Evolutionary conservation across 2,797 vertebrate genomes (phyloP).

Genomic region (Cossypha polioptera): DNA sequence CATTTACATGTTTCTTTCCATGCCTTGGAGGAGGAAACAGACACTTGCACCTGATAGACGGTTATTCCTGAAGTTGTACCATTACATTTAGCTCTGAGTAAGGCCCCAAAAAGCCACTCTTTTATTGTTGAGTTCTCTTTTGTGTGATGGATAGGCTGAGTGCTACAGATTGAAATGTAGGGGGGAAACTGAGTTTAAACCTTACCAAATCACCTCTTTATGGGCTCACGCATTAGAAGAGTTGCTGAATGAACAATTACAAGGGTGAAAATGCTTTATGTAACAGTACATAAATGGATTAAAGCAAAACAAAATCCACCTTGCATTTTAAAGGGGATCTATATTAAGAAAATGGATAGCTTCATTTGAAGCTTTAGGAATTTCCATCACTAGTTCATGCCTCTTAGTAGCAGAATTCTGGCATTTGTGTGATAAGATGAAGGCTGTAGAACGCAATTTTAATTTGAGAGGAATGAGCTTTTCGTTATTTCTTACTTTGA

Average conservation of each 20-base stretch:
- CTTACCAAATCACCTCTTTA: neutral
- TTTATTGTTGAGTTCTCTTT: neutral
- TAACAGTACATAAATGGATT: neutral
- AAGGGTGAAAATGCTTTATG: neutral
- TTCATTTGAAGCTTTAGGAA: neutral
- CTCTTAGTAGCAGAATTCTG: constrained; percentile 11
- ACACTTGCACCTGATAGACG: neutral
- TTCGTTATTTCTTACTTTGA: constrained; percentile 44
- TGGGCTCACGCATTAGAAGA: neutral
- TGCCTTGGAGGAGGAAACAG: neutral
- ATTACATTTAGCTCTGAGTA: neutral
- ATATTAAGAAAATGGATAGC: neutral
- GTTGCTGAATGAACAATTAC: neutral
- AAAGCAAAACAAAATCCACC: constrained; percentile 23
- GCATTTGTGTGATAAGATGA: constrained; percentile 32
- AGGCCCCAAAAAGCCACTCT: neutral
- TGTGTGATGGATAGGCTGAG: neutral
- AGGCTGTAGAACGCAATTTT: constrained; percentile 5
- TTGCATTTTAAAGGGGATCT: neutral
- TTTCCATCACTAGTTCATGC: neutral
- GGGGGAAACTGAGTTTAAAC: neutral
- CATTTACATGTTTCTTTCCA: neutral
- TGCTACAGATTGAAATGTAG: neutral
- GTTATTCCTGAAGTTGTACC: neutral
- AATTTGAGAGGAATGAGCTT: constrained; percentile 1